Percentiles rank a stretch among this genome's conserved stretches.
These are phyloP conservation scores for Sussaba pulchella DNA, from an alignment of 2,888 invertebrate genomes.

Conservation along the genomic window DNA sequence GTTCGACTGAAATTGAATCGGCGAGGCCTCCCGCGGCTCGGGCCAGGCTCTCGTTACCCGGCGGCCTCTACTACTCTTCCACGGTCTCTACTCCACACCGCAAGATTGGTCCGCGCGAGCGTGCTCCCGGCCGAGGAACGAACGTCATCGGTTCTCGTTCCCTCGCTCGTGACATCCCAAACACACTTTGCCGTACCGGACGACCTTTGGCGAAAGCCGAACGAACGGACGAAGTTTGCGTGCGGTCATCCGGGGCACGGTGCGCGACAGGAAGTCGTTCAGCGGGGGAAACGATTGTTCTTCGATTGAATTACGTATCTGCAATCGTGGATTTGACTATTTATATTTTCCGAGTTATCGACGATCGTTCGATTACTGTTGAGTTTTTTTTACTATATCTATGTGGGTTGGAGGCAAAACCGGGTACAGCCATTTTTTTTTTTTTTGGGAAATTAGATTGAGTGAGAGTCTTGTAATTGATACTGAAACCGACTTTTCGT, in stretches of 20 bases:
- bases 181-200: constrained; percentile 4
- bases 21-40: constrained; percentile 68
- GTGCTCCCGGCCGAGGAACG: constrained; percentile 47
- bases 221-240: neutral
- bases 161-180: neutral
- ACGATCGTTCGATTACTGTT: neutral
- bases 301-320: neutral
- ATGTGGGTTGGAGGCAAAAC: neutral
- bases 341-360: no score
- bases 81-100: constrained; percentile 37
- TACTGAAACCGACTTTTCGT: no score
- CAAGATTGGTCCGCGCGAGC: constrained; percentile 34
- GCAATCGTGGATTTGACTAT: neutral
- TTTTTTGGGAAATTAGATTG: no score
- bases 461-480: no score
- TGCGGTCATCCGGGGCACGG: constrained; percentile 14
- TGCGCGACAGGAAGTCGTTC: neutral
- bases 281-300: neutral
- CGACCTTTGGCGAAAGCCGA: constrained; percentile 17
- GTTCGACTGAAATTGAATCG: constrained; percentile 81
- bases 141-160: constrained; percentile 37
- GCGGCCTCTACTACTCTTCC: constrained; percentile 61
- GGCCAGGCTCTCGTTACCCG: constrained; percentile 56
- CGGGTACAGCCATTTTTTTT: no score
- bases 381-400: no score